phyloP scores from a whole-genome alignment of 2,888 invertebrate species.

The Isoperla grammatica region DNA sequence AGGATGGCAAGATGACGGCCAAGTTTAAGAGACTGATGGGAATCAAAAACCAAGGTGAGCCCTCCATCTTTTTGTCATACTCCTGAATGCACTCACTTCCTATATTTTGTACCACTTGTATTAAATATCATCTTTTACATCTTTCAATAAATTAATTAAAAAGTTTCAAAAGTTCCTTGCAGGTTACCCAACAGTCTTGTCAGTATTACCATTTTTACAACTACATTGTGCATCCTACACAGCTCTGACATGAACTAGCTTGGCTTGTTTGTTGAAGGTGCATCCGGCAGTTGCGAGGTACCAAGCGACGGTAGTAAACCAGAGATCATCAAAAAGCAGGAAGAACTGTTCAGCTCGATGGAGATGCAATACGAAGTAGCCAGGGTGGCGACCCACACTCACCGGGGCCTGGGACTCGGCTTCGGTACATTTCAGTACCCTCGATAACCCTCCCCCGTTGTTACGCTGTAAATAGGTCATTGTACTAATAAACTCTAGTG shows the following conservation, averaged over 20 bases:
- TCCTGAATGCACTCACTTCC: neutral
- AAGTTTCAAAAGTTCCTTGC: too few relatives aligned
- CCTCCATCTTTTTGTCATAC: neutral
- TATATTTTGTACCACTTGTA: too few relatives aligned
- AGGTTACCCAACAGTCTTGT: too few relatives aligned
- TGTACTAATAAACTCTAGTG: too few relatives aligned
- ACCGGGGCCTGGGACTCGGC: conserved; percentile 81
- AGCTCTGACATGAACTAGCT: too few relatives aligned
- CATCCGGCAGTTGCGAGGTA: conserved; percentile 44
- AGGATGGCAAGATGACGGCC: conserved; percentile 85
- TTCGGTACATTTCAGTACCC: conserved; percentile 50
- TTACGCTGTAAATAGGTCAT: too few relatives aligned
- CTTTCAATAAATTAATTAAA: too few relatives aligned
- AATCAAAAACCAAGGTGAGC: conserved; percentile 59
- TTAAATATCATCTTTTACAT: too few relatives aligned
- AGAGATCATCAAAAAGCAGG: conserved; percentile 45
- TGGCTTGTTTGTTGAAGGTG: conserved; percentile 34
- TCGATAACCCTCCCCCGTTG: conserved; percentile 17
- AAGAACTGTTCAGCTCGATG: conserved; percentile 88
- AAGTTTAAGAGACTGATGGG: conserved; percentile 98
- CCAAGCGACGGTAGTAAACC: conserved; percentile 29
- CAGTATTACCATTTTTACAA: too few relatives aligned
- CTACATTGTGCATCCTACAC: too few relatives aligned
- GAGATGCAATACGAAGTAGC: conserved; percentile 97
- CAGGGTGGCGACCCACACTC: conserved; percentile 91